Conservation (phyloP, 1,140 invertebrate species). For the Nylanderia fulva region DNA sequence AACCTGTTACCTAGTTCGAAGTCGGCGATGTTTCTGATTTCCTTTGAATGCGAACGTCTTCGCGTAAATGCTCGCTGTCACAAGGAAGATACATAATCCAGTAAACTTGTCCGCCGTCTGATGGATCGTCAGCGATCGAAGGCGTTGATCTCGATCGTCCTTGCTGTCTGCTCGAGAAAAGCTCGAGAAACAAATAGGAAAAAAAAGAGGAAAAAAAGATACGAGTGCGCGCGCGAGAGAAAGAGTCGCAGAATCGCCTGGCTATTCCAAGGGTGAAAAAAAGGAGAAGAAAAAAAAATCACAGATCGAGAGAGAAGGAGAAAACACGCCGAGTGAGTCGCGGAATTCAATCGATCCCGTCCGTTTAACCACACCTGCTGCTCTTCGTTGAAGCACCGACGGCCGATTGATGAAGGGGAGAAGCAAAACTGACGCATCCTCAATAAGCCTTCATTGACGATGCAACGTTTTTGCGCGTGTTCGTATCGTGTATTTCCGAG, state of each 20-base stretch:
- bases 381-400: conserved; percentile 64
- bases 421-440: conserved; percentile 67
- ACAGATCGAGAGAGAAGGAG: not conserved
- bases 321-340: conserved; percentile 13
- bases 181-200: not conserved
- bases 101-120: conserved; percentile 43
- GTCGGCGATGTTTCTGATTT: conserved; percentile 45
- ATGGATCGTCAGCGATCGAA: conserved; percentile 56
- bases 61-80: conserved; percentile 36
- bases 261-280: conserved; percentile 23
- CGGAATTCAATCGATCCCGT: conserved; percentile 63
- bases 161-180: conserved; percentile 38
- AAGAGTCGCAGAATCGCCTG: conserved; percentile 65
- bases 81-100: conserved; percentile 60
- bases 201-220: conserved; percentile 30
- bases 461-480: conserved; percentile 71
- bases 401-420: conserved; percentile 56
- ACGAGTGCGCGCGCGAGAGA: conserved; percentile 7
- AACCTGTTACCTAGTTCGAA: conserved; percentile 44
- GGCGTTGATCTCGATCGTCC: conserved; percentile 48
- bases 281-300: not conserved
- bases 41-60: conserved; percentile 51
- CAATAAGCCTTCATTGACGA: conserved; percentile 70
- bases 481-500: conserved; percentile 67
- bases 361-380: conserved; percentile 71